Evolutionary conservation across 92 coral and sea anemone species (phyloP), one percentile per base, ranked within the genome.

Genomic region (Parazoanthus darwini): DNA sequence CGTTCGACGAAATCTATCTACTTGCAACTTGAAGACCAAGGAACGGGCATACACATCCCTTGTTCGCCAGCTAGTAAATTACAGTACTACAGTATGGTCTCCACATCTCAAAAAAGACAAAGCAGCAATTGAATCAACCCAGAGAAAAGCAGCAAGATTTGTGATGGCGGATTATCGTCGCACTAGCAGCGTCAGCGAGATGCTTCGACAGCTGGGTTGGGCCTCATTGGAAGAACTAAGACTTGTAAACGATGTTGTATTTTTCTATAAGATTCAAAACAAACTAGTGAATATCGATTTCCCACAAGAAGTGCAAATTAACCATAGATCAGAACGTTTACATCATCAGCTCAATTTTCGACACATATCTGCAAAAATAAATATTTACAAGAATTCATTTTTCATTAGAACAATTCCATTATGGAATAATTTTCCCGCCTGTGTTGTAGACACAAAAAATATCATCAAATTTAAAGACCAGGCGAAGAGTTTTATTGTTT

Each of bases 141-240:
- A 70, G 37, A 70, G 75, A 70, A 70, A 70, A 70, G 38, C 75
- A 25, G 75, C 75, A 70, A 70, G 75, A 26, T 70, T 70, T 70
- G 75, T 70, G 75, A 70, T 70, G 75, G 38, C 8, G 13, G 75
- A 70, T 38, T 70, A 70, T 26, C 11, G 37, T 38, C 75, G 37
- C 6, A 4, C 75, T 10, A 70, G 75, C 37, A 70, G 37, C 13
- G 75, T 70, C 37, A 70, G 11, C 38, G 35, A 11, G 36, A 70
- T 70, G 75, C 75, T 70, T 9, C 75, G 26, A 70, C 75, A 70
- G 15, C 75, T 70, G 9, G 26, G 7, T 9, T 70, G 75, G 75
- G 26, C 0, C 7, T 5, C 13, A 13, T 10, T 70, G 37, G 75
- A 70, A n/a, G 10, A 70, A 70, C 75, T 25, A 3, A 70, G 75